Conservation (phyloP, 1,140 invertebrate species). For the Musca domestica region DNA sequence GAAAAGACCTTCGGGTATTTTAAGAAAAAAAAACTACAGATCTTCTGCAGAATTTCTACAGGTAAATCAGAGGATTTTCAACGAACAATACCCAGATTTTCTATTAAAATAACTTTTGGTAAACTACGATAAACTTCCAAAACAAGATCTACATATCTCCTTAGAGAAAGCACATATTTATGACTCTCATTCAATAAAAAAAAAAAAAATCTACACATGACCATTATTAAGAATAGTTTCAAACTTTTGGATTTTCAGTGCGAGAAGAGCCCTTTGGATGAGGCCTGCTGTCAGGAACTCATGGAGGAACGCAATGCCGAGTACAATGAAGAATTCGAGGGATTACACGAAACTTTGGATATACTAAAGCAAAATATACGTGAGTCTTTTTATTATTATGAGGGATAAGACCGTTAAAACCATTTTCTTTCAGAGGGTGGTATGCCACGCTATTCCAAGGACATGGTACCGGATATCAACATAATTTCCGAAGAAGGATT, state of each 20-base stretch:
- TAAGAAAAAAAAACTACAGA: no score
- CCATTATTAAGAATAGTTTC: no score
- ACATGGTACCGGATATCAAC: conserved; percentile 50
- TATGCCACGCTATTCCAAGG: conserved; percentile 36
- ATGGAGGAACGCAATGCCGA: conserved; percentile 42
- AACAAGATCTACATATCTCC: no score
- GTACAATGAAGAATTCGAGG: conserved; percentile 44
- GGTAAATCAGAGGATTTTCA: no score
- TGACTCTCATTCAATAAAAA: no score
- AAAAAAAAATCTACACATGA: no score
- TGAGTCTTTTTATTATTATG: conserved; percentile 23
- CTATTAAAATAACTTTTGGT: no score
- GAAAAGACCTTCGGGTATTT: no score
- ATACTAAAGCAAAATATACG: conserved; percentile 43
- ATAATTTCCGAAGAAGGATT: conserved; percentile 45
- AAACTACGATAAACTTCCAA: no score
- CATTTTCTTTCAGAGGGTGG: conserved; percentile 36
- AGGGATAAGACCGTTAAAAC: background rate
- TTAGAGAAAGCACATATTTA: no score
- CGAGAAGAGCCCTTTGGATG: conserved; percentile 41
- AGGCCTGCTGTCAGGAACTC: conserved; percentile 48
- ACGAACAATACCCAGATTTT: no score
- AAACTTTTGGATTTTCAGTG: conserved; percentile 42
- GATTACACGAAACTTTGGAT: conserved; percentile 38
- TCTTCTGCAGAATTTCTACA: no score